Percentiles rank a stretch among this genome's conserved stretches.
phyloP scores from a whole-genome alignment of 2,113 vertebrate genomes.

The Hiodon alosoides region DNA sequence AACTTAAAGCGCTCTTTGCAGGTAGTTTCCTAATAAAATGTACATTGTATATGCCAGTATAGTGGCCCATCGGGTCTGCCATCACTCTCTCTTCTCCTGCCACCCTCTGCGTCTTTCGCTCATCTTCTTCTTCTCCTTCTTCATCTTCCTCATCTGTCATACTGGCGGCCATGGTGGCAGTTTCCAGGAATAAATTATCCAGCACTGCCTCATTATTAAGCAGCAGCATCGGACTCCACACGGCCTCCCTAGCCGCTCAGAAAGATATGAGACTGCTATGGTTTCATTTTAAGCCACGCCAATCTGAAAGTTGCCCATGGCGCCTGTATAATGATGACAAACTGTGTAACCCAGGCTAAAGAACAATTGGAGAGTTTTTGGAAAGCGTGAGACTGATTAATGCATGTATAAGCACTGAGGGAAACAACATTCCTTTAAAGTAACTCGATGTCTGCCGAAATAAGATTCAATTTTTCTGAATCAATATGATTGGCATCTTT shows the following conservation, averaged over 20 bases:
- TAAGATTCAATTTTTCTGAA: no score
- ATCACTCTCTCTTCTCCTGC: background rate
- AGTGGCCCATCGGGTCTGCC: no score
- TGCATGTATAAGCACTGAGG: background rate
- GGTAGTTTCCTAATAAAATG: no score
- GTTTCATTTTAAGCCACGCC: background rate
- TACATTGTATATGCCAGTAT: no score
- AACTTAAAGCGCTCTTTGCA: no score
- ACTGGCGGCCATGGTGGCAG: background rate
- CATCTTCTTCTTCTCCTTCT: conserved; percentile 4
- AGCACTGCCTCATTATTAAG: background rate
- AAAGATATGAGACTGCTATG: background rate
- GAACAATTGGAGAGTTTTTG: background rate
- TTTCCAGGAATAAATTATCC: background rate
- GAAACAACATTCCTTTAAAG: background rate
- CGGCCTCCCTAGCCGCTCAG: background rate
- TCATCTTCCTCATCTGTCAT: background rate
- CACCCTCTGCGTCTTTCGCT: background rate
- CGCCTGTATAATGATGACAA: conserved; percentile 1
- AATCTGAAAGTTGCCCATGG: conserved; percentile 7
- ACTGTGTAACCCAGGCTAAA: background rate
- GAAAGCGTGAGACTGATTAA: background rate
- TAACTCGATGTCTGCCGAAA: no score
- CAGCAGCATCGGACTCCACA: background rate
- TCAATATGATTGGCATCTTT: no score